A percentile compares a stretch with the other conserved stretches of the same genome.
Conservation (phyloP, 2,113 vertebrate species). For the Labeo rohita region DNA sequence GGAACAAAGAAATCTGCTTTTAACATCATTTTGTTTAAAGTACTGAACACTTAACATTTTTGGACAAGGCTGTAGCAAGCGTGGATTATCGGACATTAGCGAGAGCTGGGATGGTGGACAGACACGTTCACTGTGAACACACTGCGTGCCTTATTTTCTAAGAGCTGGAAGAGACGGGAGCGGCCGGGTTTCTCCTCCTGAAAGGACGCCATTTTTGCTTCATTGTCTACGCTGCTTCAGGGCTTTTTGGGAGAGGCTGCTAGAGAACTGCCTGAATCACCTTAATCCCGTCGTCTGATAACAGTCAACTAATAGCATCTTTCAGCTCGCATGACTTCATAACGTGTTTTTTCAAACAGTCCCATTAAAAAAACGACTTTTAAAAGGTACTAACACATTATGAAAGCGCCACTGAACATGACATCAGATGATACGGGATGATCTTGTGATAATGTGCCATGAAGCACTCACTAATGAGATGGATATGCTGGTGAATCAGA, state of each 20-base stretch:
- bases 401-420: conserved; percentile 8
- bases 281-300: conserved; percentile 41
- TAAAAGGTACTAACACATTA: neutral
- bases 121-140: conserved; percentile 14
- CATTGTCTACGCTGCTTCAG: conserved; percentile 55
- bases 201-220: conserved; percentile 32
- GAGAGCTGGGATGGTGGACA: conserved; percentile 4
- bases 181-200: conserved; percentile 40
- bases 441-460: conserved; percentile 32
- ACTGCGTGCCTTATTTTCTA: conserved; percentile 30
- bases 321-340: conserved; percentile 19
- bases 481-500: conserved; percentile 4
- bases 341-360: neutral
- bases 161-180: conserved; percentile 47
- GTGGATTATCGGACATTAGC: conserved; percentile 20
- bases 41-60: neutral
- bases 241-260: conserved; percentile 47
- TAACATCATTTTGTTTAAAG: neutral
- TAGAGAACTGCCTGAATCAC: conserved; percentile 39
- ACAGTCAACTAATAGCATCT: conserved; percentile 48
- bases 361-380: neutral
- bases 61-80: neutral
- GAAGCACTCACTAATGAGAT: conserved; percentile 16
- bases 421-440: conserved; percentile 9
- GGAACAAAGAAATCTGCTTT: neutral